A percentile compares a stretch with the other conserved stretches of the same genome.
Conservation (phyloP, 1,140 invertebrate species). For the Zaprionus gabonicus region DNA sequence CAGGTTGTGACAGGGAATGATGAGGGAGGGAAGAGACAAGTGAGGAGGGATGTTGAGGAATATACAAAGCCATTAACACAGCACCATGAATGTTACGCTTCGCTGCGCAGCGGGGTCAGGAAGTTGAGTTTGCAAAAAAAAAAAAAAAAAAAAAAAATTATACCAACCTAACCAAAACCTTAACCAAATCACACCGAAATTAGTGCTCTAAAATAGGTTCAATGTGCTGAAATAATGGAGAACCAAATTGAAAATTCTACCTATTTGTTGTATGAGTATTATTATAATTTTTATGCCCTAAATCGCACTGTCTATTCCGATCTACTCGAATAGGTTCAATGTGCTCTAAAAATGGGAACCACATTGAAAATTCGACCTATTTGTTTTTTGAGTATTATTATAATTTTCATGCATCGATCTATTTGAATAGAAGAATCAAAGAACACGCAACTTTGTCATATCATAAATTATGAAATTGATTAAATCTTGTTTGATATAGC, state of each 20-base stretch:
- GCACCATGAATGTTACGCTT: constrained; percentile 64
- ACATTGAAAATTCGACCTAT: no score
- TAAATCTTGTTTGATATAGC: neutral
- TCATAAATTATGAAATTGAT: neutral
- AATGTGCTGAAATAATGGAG: constrained; percentile 38
- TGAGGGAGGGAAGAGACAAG: no score
- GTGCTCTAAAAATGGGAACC: no score
- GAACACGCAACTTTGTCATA: neutral
- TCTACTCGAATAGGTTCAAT: neutral
- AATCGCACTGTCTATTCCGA: neutral
- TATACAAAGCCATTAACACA: constrained; percentile 70
- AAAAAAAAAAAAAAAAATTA: neutral
- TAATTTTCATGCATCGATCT: no score
- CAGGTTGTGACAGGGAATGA: constrained; percentile 4
- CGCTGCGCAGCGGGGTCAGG: constrained; percentile 76
- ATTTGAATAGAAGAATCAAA: neutral
- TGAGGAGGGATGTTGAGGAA: neutral
- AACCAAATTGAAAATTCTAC: constrained; percentile 26
- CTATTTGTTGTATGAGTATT: neutral
- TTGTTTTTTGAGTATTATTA: no score
- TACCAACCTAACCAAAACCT: constrained; percentile 35
- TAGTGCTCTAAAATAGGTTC: constrained; percentile 35
- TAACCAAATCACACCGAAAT: constrained; percentile 34
- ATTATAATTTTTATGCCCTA: neutral
- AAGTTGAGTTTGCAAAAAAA: constrained; percentile 65